These are phyloP conservation scores for Ceramica pisi DNA, from an alignment of 2,888 invertebrate genomes.

Conservation along the genomic window DNA sequence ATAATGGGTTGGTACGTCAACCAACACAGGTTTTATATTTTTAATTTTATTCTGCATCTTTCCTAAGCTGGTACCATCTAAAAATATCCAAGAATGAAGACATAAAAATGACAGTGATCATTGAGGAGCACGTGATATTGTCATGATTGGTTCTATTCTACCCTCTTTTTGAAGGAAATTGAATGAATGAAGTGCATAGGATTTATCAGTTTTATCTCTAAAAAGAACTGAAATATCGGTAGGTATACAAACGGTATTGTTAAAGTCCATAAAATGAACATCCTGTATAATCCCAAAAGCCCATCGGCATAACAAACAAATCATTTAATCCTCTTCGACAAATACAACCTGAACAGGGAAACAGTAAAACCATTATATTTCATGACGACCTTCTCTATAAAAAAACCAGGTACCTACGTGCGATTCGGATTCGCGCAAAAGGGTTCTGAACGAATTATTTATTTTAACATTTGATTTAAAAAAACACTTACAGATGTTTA, in stretches of 20 bases:
- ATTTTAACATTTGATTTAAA: too few relatives aligned
- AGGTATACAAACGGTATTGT: constrained; percentile 12
- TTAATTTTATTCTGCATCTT: not conserved
- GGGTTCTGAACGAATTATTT: too few relatives aligned
- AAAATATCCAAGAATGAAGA: constrained; percentile 3
- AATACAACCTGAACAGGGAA: not conserved
- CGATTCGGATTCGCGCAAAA: too few relatives aligned
- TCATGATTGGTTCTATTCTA: not conserved
- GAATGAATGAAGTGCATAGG: not conserved
- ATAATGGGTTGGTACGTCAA: not conserved
- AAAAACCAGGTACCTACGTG: too few relatives aligned
- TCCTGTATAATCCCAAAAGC: constrained; percentile 42
- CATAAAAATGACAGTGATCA: not conserved
- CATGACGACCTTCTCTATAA: constrained; percentile 2
- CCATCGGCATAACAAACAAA: constrained; percentile 44
- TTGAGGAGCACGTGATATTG: not conserved
- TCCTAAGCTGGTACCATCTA: not conserved
- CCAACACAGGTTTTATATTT: not conserved
- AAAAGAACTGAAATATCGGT: constrained; percentile 19
- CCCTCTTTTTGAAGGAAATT: not conserved
- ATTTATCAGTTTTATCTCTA: not conserved
- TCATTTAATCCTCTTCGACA: constrained; percentile 53
- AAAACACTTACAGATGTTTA: too few relatives aligned
- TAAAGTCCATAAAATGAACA: constrained; percentile 34
- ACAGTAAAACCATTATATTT: constrained; percentile 3